Evolutionary conservation across 64 coral and sea anemone species (phyloP).

Genomic region (Montipora efflorescens): DNA sequence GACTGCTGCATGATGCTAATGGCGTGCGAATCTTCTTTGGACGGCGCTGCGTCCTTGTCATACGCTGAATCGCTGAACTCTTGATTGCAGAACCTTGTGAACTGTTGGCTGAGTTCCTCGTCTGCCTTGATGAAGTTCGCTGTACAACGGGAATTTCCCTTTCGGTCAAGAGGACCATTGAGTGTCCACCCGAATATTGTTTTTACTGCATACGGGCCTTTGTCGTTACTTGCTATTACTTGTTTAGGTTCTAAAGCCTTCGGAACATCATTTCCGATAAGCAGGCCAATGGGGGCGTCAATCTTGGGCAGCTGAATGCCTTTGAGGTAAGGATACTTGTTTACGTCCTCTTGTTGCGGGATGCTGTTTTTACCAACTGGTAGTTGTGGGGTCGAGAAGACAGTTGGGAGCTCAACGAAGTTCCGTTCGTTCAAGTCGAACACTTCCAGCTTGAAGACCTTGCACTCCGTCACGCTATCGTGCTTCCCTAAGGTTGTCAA

Average conservation of each 20-base stretch:
- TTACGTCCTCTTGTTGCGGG: conserved; percentile 29
- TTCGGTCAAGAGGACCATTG: not conserved
- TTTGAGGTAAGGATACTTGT: conserved; percentile 11
- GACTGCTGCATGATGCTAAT: conserved; percentile 55
- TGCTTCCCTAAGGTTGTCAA: conserved; percentile 44
- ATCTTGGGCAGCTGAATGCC: not conserved
- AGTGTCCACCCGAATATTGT: conserved; percentile 3
- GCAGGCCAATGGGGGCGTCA: conserved; percentile 15
- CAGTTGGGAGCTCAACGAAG: conserved; percentile 27
- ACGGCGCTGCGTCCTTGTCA: conserved; percentile 26
- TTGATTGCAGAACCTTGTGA: conserved; percentile 29
- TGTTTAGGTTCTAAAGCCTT: not conserved
- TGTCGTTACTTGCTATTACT: not conserved
- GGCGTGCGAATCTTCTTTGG: conserved; percentile 36
- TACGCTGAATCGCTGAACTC: conserved; percentile 61
- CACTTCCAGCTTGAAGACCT: conserved; percentile 1
- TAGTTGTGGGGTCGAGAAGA: conserved; percentile 68
- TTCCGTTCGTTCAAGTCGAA: conserved; percentile 57
- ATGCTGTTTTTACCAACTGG: conserved; percentile 60
- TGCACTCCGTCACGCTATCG: conserved; percentile 19
- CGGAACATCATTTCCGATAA: not conserved
- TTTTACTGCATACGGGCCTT: conserved; percentile 4
- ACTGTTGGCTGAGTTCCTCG: not conserved
- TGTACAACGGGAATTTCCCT: not conserved
- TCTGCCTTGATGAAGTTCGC: not conserved